Evolutionary conservation across 2,888 invertebrate species (phyloP).

Genomic region (Byasa hedistus): DNA sequence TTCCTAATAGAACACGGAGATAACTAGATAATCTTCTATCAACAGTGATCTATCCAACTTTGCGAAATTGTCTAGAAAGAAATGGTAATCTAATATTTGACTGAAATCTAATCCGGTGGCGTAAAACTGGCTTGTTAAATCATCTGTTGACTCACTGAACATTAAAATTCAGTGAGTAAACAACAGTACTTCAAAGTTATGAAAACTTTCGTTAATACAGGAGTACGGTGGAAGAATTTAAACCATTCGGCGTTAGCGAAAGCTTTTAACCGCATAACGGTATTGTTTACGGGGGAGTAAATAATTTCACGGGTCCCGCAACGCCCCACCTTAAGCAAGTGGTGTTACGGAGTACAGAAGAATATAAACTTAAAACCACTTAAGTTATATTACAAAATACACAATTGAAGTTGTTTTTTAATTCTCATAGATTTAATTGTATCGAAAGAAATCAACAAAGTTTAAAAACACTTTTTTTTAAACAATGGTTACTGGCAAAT

Average conservation of each 20-base stretch:
- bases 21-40: no score
- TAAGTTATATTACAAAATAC: background rate
- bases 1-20: no score
- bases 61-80: no score
- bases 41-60: no score
- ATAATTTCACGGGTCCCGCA: conserved; percentile 18
- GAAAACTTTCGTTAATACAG: conserved; percentile 11
- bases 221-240: background rate
- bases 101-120: background rate
- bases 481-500: no score
- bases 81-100: background rate
- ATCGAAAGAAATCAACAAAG: no score
- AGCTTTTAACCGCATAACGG: conserved; percentile 19
- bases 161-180: conserved; percentile 8
- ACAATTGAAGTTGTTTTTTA: background rate
- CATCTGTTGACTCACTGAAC: background rate
- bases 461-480: no score
- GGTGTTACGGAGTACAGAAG: background rate
- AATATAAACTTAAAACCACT: background rate
- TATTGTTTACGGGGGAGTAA: conserved; percentile 21
- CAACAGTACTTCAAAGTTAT: conserved; percentile 9
- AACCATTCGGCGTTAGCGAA: background rate
- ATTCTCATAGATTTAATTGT: background rate
- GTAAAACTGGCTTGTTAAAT: background rate
- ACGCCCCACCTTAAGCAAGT: background rate